A percentile compares a stretch with the other conserved stretches of the same genome.
Conservation (phyloP, 2,113 vertebrate species). For the Perca fluviatilis region DNA sequence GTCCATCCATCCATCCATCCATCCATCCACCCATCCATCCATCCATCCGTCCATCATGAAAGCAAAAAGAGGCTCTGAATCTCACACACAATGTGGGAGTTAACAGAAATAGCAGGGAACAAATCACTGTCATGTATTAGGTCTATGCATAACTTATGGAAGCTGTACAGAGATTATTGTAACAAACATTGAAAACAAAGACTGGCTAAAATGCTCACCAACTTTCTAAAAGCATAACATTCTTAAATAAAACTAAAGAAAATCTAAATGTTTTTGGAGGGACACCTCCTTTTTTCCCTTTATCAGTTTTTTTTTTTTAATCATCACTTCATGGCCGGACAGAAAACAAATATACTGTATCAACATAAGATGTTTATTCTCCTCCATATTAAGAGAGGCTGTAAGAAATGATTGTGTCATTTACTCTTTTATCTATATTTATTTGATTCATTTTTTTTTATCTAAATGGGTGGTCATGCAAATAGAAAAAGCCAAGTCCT, state of each 20-base stretch:
- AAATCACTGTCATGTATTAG: constrained; percentile 61
- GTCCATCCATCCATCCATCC: not conserved
- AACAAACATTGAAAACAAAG: constrained; percentile 76
- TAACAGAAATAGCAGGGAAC: constrained; percentile 51
- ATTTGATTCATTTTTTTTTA: constrained; percentile 61
- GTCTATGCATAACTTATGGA: constrained; percentile 77
- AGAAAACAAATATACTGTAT: constrained; percentile 70
- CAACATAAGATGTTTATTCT: constrained; percentile 65
- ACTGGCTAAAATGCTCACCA: constrained; percentile 46
- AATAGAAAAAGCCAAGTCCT: constrained; percentile 72
- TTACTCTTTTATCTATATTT: constrained; percentile 67
- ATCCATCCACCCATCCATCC: not conserved
- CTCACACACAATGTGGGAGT: constrained; percentile 35
- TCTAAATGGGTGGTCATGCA: constrained; percentile 82
- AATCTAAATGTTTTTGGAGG: constrained; percentile 59
- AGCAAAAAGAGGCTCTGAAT: constrained; percentile 33
- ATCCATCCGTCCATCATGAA: constrained; percentile 42
- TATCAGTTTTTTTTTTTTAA: constrained; percentile 43
- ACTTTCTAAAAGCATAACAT: constrained; percentile 63
- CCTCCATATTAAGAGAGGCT: constrained; percentile 65
- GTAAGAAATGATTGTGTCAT: constrained; percentile 64
- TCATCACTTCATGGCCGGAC: constrained; percentile 60
- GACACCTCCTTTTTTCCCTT: constrained; percentile 66
- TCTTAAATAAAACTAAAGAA: constrained; percentile 70
- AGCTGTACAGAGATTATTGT: constrained; percentile 84